Evolutionary conservation across 2,888 invertebrate genomes (phyloP).

Genomic region (Pocota personata): DNA sequence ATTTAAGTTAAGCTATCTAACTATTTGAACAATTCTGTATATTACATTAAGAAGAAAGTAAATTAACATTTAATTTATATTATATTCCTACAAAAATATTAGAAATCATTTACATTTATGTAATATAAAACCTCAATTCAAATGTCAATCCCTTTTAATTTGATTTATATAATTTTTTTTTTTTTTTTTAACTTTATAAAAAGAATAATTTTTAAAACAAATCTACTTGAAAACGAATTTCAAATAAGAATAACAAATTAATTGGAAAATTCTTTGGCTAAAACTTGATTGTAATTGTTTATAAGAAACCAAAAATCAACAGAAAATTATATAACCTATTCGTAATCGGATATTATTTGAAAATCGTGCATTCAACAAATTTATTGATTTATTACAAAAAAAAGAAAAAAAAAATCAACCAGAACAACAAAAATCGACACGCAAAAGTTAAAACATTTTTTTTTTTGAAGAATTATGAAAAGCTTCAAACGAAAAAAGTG

Average conservation of each 20-base stretch:
- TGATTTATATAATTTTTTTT: slow-evolving; percentile 5
- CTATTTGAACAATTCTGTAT: slow-evolving; percentile 35
- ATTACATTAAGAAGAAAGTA: slow-evolving; percentile 40
- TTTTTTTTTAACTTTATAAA: slow-evolving; percentile 5
- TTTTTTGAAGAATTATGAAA: slow-evolving; percentile 52
- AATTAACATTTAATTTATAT: slow-evolving; percentile 7
- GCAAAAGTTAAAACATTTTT: slow-evolving; percentile 73
- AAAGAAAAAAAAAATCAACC: slow-evolving; percentile 32
- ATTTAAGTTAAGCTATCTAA: slow-evolving; percentile 48
- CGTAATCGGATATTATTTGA: slow-evolving; percentile 56
- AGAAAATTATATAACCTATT: slow-evolving; percentile 15
- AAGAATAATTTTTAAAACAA: neutral
- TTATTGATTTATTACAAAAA: slow-evolving; percentile 48
- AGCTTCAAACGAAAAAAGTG: slow-evolving; percentile 62
- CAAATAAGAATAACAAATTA: slow-evolving; percentile 53
- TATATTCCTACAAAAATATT: slow-evolving; percentile 5
- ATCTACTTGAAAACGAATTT: slow-evolving; percentile 58
- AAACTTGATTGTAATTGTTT: slow-evolving; percentile 41
- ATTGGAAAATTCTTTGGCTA: slow-evolving; percentile 52
- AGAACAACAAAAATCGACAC: slow-evolving; percentile 72
- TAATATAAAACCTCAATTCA: slow-evolving; percentile 49
- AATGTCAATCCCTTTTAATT: slow-evolving; percentile 30
- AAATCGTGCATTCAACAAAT: slow-evolving; percentile 59
- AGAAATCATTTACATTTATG: slow-evolving; percentile 46
- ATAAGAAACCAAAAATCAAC: neutral